These are phyloP conservation scores for Pyrgilauda ruficollis DNA, from an alignment of 2,113 vertebrate species.

Conservation along the genomic window DNA sequence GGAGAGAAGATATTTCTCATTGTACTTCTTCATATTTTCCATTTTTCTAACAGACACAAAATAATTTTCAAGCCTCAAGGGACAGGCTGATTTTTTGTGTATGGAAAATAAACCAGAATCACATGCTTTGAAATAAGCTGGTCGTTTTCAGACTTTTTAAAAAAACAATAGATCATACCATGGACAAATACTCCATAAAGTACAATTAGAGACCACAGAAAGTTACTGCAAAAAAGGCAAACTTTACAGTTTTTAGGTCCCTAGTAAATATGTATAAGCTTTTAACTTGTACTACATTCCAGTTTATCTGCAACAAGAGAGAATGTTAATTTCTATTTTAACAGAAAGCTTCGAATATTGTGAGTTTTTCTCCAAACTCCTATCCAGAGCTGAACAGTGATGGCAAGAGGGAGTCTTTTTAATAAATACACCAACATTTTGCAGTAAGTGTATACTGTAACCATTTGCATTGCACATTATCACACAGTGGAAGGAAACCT, in stretches of 20 bases:
- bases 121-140: neutral
- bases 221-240: neutral
- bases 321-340: neutral
- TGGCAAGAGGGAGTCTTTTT: rapidly evolving
- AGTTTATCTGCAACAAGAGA: neutral
- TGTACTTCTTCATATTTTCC: neutral
- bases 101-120: neutral
- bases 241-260: neutral
- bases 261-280: neutral
- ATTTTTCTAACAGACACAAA: neutral
- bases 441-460: neutral
- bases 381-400: neutral
- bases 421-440: neutral
- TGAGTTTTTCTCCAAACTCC: neutral
- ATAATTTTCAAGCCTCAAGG: neutral
- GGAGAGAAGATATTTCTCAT: neutral
- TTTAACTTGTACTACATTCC: neutral
- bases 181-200: neutral
- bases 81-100: neutral
- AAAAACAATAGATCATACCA: neutral
- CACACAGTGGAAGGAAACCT: neutral
- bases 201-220: neutral
- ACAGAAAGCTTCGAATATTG: neutral
- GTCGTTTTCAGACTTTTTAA: neutral
- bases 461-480: neutral